Conservation (phyloP, 1,140 invertebrate genomes). For the Brachionus angularis region DNA sequence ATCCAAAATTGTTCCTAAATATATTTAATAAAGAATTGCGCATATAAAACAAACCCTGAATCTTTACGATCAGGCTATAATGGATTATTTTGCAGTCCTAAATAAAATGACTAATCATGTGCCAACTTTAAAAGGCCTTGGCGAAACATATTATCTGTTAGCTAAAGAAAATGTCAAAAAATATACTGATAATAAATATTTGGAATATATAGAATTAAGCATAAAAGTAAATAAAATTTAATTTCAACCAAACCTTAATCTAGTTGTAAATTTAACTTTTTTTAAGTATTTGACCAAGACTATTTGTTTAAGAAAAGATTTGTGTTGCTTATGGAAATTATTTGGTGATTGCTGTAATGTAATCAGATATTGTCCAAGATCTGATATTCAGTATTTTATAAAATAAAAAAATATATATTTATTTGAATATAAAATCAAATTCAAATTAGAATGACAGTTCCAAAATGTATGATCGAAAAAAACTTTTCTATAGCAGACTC, state of each 20-base stretch:
- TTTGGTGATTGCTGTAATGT: conserved; percentile 25
- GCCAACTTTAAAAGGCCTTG: conserved; percentile 40
- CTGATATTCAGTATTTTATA: background rate
- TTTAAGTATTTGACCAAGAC: conserved; percentile 36
- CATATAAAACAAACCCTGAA: conserved; percentile 40
- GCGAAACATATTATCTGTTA: conserved; percentile 33
- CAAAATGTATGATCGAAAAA: conserved; percentile 17
- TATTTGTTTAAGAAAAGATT: conserved; percentile 24
- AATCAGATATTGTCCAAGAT: conserved; percentile 9
- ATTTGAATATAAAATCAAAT: background rate
- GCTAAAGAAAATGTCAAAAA: conserved; percentile 33
- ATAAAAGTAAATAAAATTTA: background rate
- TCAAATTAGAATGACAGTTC: conserved; percentile 6
- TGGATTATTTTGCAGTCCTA: conserved; percentile 38
- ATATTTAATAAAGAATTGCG: conserved; percentile 7
- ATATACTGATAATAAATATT: conserved; percentile 30
- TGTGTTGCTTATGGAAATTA: conserved; percentile 38
- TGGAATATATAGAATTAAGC: conserved; percentile 30
- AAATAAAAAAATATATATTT: background rate
- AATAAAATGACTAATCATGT: conserved; percentile 36
- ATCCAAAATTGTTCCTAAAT: background rate
- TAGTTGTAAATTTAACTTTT: background rate
- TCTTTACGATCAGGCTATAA: conserved; percentile 33
- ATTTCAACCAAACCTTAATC: background rate
- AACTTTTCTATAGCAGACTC: conserved; percentile 21